Evolutionary conservation across 2,113 vertebrate genomes (phyloP).

Genomic region (Notarius quadriscutis): DNA sequence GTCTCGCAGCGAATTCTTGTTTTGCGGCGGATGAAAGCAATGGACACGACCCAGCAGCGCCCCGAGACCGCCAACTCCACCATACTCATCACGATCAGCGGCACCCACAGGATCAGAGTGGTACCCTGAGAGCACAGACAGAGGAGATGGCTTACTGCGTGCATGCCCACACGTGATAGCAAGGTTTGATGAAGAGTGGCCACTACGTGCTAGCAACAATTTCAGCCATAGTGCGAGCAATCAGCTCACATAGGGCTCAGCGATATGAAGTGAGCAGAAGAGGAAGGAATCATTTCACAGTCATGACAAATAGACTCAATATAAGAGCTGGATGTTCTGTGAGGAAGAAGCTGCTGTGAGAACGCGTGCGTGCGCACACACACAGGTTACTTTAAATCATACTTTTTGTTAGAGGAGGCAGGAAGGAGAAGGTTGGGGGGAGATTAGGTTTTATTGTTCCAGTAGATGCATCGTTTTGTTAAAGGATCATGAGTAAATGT

Average conservation of each 20-base stretch:
- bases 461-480: not conserved
- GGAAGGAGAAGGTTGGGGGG: not conserved
- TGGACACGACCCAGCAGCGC: slow-evolving; percentile 70
- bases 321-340: not conserved
- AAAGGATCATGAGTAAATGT: not conserved
- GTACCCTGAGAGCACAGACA: slow-evolving; percentile 75
- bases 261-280: not conserved
- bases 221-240: slow-evolving; percentile 19
- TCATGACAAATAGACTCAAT: slow-evolving; percentile 29
- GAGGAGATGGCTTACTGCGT: not conserved
- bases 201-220: slow-evolving; percentile 6
- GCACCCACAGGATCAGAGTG: slow-evolving; percentile 83
- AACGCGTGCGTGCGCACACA: too few species aligned
- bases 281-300: not conserved
- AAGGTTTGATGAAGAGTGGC: slow-evolving; percentile 10
- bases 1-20: slow-evolving; percentile 42
- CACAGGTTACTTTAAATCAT: not conserved
- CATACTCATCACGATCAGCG: slow-evolving; percentile 75
- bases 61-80: slow-evolving; percentile 74
- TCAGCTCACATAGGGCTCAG: not conserved
- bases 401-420: not conserved
- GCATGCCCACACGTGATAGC: slow-evolving; percentile 3
- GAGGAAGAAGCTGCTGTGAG: not conserved
- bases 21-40: slow-evolving; percentile 66
- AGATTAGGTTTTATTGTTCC: not conserved